A percentile compares a stretch with the other conserved stretches of the same genome.
These are phyloP conservation scores for Tachysurus vachellii DNA, from an alignment of 2,113 vertebrate genomes.

Conservation along the genomic window DNA sequence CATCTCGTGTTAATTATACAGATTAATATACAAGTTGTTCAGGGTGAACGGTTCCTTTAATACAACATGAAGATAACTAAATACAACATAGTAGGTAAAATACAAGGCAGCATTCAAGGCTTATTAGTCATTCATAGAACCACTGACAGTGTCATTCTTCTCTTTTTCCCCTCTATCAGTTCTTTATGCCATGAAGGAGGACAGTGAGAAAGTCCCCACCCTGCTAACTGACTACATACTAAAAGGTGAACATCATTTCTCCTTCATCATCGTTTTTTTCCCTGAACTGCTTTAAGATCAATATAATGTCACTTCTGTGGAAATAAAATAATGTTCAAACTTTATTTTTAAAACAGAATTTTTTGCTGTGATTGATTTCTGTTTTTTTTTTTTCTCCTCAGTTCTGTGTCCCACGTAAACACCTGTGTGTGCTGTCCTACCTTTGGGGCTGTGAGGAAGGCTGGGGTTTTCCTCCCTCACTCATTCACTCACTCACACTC, in stretches of 20 bases:
- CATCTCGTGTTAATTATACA: not conserved
- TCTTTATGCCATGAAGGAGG: conserved; percentile 97
- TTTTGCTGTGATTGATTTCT: not conserved
- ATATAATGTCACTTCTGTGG: not conserved
- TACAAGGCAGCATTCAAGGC: not conserved
- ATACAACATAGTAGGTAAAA: not conserved
- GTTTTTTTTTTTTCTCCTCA: conserved; percentile 52
- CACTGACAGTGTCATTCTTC: not conserved
- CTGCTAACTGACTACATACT: conserved; percentile 99
- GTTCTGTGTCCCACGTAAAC: conserved; percentile 90
- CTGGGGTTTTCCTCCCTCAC: conserved; percentile 29
- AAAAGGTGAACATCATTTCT: conserved; percentile 80
- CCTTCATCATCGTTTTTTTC: not conserved
- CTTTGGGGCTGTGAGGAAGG: conserved; percentile 45
- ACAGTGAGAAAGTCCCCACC: conserved; percentile 97
- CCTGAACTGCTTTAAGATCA: not conserved
- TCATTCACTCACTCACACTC: too few relatives aligned
- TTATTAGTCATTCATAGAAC: not conserved
- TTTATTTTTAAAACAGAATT: not conserved
- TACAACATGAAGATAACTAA: not conserved
- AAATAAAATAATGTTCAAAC: not conserved
- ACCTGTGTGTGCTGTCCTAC: conserved; percentile 43
- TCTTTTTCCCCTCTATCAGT: conserved; percentile 67
- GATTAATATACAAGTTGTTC: not conserved
- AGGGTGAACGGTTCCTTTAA: not conserved